Evolutionary conservation across 2,888 invertebrate genomes (phyloP).

Genomic region (Pemphredon lugubris): DNA sequence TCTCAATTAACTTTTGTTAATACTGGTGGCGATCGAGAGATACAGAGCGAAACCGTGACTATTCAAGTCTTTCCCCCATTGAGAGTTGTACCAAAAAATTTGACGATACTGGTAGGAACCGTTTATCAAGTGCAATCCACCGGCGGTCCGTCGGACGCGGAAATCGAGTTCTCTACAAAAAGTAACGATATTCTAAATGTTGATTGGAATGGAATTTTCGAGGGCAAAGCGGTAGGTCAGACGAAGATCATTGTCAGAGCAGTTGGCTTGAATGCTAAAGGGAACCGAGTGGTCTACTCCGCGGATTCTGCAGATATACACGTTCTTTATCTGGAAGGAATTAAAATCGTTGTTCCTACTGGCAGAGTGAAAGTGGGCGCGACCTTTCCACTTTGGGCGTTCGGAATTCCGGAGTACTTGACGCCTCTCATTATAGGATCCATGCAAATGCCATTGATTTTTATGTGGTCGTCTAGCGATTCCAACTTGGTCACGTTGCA

Average conservation of each 20-base stretch:
- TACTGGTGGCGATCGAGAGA: conserved; percentile 81
- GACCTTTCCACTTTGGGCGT: conserved; percentile 87
- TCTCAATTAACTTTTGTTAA: conserved; percentile 84
- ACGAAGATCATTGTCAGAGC: conserved; percentile 85
- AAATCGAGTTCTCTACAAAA: conserved; percentile 84
- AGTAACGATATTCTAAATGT: conserved; percentile 81
- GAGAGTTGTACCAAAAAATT: conserved; percentile 86
- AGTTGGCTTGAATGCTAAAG: conserved; percentile 85
- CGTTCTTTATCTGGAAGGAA: conserved; percentile 86
- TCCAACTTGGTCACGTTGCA: conserved; percentile 70
- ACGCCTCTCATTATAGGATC: conserved; percentile 89
- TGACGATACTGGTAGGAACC: conserved; percentile 88
- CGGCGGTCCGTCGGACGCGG: conserved; percentile 88
- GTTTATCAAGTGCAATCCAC: conserved; percentile 86
- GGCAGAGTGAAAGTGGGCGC: conserved; percentile 86
- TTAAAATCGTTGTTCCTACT: conserved; percentile 87
- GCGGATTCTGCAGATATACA: conserved; percentile 87
- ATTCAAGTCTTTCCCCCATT: conserved; percentile 89
- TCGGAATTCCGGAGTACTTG: conserved; percentile 86
- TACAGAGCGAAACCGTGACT: conserved; percentile 83
- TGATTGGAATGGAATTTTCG: conserved; percentile 84
- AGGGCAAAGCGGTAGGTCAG: conserved; percentile 84
- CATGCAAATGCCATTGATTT: conserved; percentile 84
- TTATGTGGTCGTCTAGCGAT: conserved; percentile 84
- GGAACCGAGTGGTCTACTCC: conserved; percentile 85